These are phyloP conservation scores for Dynastes hyllus DNA, from an alignment of 2,888 invertebrate genomes.

Conservation along the genomic window DNA sequence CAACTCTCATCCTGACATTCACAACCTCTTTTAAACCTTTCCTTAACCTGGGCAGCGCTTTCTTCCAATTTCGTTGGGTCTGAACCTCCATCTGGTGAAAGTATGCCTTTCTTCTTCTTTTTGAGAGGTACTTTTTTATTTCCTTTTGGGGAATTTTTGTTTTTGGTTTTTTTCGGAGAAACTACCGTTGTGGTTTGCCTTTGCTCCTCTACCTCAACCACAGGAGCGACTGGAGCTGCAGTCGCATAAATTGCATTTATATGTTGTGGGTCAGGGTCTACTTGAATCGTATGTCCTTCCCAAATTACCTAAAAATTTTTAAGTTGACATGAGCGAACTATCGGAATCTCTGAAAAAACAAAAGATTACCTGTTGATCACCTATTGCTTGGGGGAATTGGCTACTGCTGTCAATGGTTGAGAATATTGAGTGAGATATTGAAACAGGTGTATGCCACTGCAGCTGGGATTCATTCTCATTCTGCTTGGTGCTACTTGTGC, in stretches of 20 bases:
- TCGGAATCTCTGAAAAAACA: not conserved
- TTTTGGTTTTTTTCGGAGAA: conserved; percentile 59
- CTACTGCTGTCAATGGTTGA: conserved; percentile 67
- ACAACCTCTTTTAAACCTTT: conserved; percentile 81
- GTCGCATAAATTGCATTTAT: conserved; percentile 66
- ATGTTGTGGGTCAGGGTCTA: conserved; percentile 71
- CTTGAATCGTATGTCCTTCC: conserved; percentile 80
- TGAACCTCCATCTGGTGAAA: conserved; percentile 70
- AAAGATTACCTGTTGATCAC: conserved; percentile 69
- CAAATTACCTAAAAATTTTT: conserved; percentile 75
- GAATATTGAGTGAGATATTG: conserved; percentile 69
- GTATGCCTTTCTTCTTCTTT: conserved; percentile 71
- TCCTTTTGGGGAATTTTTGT: conserved; percentile 71
- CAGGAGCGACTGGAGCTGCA: conserved; percentile 52
- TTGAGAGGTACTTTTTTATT: conserved; percentile 69
- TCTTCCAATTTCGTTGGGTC: conserved; percentile 82
- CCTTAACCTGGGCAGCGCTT: conserved; percentile 80
- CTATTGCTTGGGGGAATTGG: conserved; percentile 68
- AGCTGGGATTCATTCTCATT: conserved; percentile 70
- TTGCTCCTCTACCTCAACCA: conserved; percentile 57
- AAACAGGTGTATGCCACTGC: conserved; percentile 79
- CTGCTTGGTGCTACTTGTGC: conserved; percentile 61
- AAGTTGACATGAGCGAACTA: not conserved
- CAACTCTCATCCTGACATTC: conserved; percentile 86
- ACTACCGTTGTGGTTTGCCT: conserved; percentile 54